phyloP scores from a whole-genome alignment of 2,888 invertebrate species.

The Noctua janthe region DNA sequence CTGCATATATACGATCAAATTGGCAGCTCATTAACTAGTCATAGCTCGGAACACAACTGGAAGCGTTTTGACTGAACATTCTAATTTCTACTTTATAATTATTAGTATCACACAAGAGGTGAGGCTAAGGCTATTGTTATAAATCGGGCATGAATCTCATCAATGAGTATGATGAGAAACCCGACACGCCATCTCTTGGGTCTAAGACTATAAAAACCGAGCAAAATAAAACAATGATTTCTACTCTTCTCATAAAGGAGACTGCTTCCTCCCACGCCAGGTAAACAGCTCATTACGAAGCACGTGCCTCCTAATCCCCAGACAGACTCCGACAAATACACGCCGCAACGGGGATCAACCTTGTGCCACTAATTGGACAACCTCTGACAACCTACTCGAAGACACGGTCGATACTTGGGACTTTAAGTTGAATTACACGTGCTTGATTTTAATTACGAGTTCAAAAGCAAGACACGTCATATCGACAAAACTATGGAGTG shows the following conservation, averaged over 20 bases:
- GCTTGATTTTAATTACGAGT: conserved; percentile 29
- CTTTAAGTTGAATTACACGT: conserved; percentile 34
- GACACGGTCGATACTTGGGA: conserved; percentile 40
- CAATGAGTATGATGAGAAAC: not conserved
- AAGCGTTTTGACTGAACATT: not conserved
- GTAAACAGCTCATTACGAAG: conserved; percentile 54
- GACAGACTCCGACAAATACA: conserved; percentile 37
- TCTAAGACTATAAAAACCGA: not conserved
- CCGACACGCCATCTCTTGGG: not conserved
- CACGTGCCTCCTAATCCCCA: conserved; percentile 58
- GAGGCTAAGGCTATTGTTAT: not conserved
- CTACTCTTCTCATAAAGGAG: not conserved
- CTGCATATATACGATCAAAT: not conserved
- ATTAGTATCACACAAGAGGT: not conserved
- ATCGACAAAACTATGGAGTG: not conserved
- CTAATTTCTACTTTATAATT: not conserved
- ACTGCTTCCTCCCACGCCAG: not conserved
- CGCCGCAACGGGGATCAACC: conserved; percentile 39
- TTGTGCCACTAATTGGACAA: conserved; percentile 56
- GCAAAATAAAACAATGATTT: not conserved
- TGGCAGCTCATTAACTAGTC: not conserved
- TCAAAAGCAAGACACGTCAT: not conserved
- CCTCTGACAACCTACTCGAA: conserved; percentile 46
- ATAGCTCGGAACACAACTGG: not conserved
- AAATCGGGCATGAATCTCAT: not conserved